A percentile compares a stretch with the other conserved stretches of the same genome.
These are phyloP conservation scores for Salminus brasiliensis DNA, from an alignment of 2,113 vertebrate genomes.

Conservation along the genomic window DNA sequence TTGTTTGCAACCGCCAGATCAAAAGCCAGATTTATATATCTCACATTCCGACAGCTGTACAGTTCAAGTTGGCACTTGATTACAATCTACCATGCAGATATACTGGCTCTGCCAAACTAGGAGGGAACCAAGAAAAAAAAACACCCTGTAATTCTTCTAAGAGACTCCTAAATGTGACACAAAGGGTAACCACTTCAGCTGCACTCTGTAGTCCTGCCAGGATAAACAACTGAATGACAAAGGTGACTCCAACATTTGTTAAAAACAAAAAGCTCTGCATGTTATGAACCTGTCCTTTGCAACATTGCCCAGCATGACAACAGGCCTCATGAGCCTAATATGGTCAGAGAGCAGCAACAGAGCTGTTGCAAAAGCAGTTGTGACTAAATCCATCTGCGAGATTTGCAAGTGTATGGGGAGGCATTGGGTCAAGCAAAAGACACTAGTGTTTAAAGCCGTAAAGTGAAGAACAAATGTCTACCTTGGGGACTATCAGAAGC, in stretches of 20 bases:
- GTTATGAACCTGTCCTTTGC: slow-evolving; percentile 13
- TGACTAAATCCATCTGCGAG: slow-evolving; percentile 13
- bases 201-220: slow-evolving; percentile 1
- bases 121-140: too few species aligned
- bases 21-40: slow-evolving; percentile 34
- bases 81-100: not conserved
- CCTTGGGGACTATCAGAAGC: too few species aligned
- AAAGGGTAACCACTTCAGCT: not conserved
- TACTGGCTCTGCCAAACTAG: slow-evolving; percentile 37
- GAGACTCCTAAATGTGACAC: not conserved
- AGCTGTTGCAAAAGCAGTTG: slow-evolving; percentile 20
- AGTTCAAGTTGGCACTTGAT: slow-evolving; percentile 32
- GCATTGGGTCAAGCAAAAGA: not conserved
- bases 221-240: slow-evolving; percentile 6
- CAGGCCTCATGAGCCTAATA: not conserved
- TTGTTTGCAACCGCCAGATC: slow-evolving; percentile 13
- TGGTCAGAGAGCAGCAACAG: slow-evolving; percentile 2
- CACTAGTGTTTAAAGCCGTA: not conserved
- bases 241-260: not conserved
- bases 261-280: slow-evolving; percentile 5
- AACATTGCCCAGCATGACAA: not conserved
- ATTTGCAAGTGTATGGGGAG: not conserved
- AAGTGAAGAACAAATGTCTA: not conserved
- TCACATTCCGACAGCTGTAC: not conserved
- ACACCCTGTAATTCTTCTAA: not conserved